Conservation (phyloP, 2,797 vertebrate genomes). For the Gymnocypris eckloni region DNA sequence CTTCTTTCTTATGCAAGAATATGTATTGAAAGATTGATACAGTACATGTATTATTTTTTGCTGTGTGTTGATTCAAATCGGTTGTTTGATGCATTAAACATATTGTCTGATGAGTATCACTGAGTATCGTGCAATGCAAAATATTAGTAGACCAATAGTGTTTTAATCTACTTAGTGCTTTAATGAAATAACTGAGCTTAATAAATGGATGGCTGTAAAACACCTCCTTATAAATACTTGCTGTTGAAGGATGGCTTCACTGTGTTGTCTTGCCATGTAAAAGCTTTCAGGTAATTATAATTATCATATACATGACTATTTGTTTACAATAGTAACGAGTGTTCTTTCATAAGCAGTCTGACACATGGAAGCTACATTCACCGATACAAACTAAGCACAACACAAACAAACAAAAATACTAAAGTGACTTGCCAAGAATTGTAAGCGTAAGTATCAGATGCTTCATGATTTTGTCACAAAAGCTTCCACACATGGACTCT, state of each 20-base stretch:
- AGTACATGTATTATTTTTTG: too few relatives aligned
- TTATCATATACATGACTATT: not conserved
- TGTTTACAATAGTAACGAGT: not conserved
- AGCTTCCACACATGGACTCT: constrained; percentile 73
- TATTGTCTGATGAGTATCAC: not conserved
- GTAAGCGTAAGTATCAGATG: constrained; percentile 95
- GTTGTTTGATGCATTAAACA: not conserved
- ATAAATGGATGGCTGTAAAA: not conserved
- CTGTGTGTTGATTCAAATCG: not conserved
- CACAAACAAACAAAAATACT: not conserved
- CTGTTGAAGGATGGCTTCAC: not conserved
- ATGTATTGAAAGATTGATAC: too few relatives aligned
- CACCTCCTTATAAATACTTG: not conserved
- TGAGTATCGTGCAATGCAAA: too few relatives aligned
- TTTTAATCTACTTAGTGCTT: not conserved
- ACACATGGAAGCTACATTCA: not conserved
- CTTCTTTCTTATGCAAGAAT: not conserved
- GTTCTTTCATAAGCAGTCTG: not conserved
- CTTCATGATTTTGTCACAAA: constrained; percentile 88
- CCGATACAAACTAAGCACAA: not conserved
- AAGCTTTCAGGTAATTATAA: not conserved
- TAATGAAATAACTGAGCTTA: not conserved
- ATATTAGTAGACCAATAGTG: not conserved
- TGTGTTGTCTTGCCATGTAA: not conserved
- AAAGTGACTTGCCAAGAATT: constrained; percentile 83